Base-by-base conservation (phyloP, 1,140 invertebrate species). In the Cyrtorhinus lividipennis region DNA sequence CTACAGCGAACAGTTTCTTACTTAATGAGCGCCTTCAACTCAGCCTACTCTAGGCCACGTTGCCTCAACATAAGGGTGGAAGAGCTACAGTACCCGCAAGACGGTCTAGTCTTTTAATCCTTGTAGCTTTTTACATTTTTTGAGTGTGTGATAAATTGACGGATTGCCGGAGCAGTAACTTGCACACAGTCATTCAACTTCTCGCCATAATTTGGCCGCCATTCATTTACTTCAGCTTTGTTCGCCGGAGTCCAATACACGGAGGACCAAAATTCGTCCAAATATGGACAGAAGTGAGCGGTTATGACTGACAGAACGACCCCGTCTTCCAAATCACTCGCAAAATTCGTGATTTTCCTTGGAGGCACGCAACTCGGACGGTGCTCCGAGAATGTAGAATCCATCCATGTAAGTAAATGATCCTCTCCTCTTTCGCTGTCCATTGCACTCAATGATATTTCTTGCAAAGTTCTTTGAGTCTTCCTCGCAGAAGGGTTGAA, bases 201-300 rank as follows among this genome's bases (percentile, higher is more conserved):
- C n/a, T n/a, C n/a, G n/a, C n/a, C n/a, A n/a, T n/a, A n/a, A n/a
- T n/a, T n/a, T n/a, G n/a, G n/a, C n/a, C n/a, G n/a, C 13, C 24
- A 24, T 24, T 59, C 18, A 61, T 13, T 64, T 67, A 72, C 69
- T 62, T 75, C 70, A 64, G 71, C 69, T 0, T 62, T 44, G 45
- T 38, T 68, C 22, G 60, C 64, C 2, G 75, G 70, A 24, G 62
- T 44, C 3, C 70, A 48, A 59, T 71, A 75, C 13, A 74, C 66
- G 20, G 73, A 67, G 1, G 23, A 61, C n/a, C 77, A 71, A 45
- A 60, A 67, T 0, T 70, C 60, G 2, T 67, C 62, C 2, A 77
- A 63, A 62, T 74, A 77, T 2, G 73, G 72, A 63, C 75, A 77
- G 56, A 73, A 72, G 18, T 69, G 64, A n/a, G 66, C 64, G 10